phyloP scores from a whole-genome alignment of 2,888 invertebrate genomes.

The Leucania comma region DNA sequence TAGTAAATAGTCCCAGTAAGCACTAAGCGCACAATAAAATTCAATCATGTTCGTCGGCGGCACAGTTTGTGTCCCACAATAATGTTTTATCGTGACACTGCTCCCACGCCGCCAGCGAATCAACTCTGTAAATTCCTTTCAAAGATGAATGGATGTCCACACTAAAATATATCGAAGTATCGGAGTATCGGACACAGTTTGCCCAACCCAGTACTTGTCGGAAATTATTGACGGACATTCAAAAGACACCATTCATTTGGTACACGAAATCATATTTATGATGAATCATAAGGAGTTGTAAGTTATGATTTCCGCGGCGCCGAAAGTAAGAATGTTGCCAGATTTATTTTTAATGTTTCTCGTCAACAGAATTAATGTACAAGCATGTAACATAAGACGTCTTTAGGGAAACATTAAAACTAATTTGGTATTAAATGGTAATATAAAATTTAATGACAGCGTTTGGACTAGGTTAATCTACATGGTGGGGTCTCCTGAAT shows the following conservation, averaged over 20 bases:
- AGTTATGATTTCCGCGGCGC: slow-evolving; percentile 60
- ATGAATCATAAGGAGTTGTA: slow-evolving; percentile 51
- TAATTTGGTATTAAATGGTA: slow-evolving; percentile 42
- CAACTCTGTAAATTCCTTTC: slow-evolving; percentile 71
- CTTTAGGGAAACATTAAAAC: slow-evolving; percentile 45
- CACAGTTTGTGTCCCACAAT: slow-evolving; percentile 78
- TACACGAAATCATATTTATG: slow-evolving; percentile 61
- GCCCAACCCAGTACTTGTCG: slow-evolving; percentile 50
- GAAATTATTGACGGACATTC: slow-evolving; percentile 61
- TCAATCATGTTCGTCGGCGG: slow-evolving; percentile 85
- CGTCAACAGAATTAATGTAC: slow-evolving; percentile 31
- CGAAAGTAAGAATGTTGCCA: slow-evolving; percentile 53
- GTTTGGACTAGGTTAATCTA: slow-evolving; percentile 8
- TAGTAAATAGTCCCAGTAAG: slow-evolving; percentile 72
- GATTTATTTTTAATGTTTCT: slow-evolving; percentile 39
- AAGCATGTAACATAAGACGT: slow-evolving; percentile 43
- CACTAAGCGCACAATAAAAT: slow-evolving; percentile 85
- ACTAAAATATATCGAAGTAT: slow-evolving; percentile 58
- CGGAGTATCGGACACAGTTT: slow-evolving; percentile 39
- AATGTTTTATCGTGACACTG: slow-evolving; percentile 87
- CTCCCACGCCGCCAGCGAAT: slow-evolving; percentile 83
- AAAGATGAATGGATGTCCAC: slow-evolving; percentile 71
- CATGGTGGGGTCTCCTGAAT: slow-evolving; percentile 12
- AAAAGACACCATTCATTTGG: slow-evolving; percentile 44
- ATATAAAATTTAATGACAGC: slow-evolving; percentile 37